phyloP scores from a whole-genome alignment of 2,888 invertebrate species.

The Seira musarum region DNA sequence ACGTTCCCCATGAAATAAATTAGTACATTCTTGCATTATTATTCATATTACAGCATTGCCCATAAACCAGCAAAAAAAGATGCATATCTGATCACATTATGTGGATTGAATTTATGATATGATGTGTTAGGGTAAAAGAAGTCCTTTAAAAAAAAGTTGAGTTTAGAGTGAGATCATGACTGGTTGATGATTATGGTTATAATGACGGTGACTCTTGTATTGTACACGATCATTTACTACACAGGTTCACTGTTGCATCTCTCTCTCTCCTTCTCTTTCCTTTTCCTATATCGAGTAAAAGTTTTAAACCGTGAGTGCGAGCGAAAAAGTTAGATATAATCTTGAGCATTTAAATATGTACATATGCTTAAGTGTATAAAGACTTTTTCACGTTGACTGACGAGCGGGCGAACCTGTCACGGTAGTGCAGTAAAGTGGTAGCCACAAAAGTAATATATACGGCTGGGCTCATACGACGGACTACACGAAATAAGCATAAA shows the following conservation, averaged over 20 bases:
- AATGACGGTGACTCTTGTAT: constrained; percentile 36
- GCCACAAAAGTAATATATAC: neutral
- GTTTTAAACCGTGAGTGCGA: too few species aligned
- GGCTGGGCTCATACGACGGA: constrained; percentile 18
- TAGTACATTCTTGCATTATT: too few species aligned
- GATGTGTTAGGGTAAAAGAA: constrained; percentile 23
- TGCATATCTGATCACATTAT: constrained; percentile 19
- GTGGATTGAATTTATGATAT: constrained; percentile 23
- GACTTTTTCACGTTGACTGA: constrained; percentile 14
- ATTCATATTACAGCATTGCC: too few species aligned
- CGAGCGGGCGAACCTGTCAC: constrained; percentile 41
- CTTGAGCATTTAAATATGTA: too few species aligned
- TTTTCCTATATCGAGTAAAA: too few species aligned
- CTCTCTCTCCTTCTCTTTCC: too few species aligned
- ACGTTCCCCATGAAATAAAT: too few species aligned
- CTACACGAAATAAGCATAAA: constrained; percentile 13
- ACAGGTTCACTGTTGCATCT: too few species aligned
- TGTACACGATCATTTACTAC: constrained; percentile 17
- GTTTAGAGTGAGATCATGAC: constrained; percentile 47
- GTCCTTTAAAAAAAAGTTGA: constrained; percentile 28
- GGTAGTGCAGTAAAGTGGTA: constrained; percentile 21
- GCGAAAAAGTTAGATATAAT: too few species aligned
- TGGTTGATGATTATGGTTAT: constrained; percentile 31
- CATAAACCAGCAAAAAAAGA: constrained; percentile 10
- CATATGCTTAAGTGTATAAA: too few species aligned